These are phyloP conservation scores for Trachymyrmex cornetzi DNA, from an alignment of 1,140 invertebrate genomes.

Conservation along the genomic window DNA sequence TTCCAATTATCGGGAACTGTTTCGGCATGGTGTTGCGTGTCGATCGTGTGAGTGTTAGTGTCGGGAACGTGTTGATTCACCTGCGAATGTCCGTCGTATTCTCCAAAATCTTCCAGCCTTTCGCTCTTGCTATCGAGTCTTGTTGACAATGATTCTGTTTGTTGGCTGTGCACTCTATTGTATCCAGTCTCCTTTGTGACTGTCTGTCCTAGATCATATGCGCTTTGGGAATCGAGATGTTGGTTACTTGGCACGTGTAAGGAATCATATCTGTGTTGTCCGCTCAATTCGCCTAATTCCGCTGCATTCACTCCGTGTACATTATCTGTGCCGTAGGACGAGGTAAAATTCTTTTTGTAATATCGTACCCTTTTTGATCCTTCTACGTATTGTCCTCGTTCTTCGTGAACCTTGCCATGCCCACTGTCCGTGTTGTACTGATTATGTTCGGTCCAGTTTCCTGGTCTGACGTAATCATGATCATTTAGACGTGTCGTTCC, in stretches of 20 bases:
- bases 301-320: neutral
- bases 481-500: slow-evolving; percentile 47
- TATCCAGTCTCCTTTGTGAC: slow-evolving; percentile 42
- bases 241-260: slow-evolving; percentile 21
- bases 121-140: slow-evolving; percentile 50
- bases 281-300: slow-evolving; percentile 10
- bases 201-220: slow-evolving; percentile 28
- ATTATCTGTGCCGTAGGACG: slow-evolving; percentile 64
- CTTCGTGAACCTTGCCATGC: slow-evolving; percentile 77
- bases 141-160: slow-evolving; percentile 19
- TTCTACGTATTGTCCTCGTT: slow-evolving; percentile 75
- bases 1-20: slow-evolving; percentile 68
- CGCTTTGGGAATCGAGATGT: slow-evolving; percentile 45
- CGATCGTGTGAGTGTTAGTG: slow-evolving; percentile 14
- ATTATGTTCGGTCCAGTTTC: slow-evolving; percentile 80
- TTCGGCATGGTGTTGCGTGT: slow-evolving; percentile 17
- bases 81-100: slow-evolving; percentile 48
- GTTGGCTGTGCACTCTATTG: slow-evolving; percentile 59
- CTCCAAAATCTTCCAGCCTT: slow-evolving; percentile 71
- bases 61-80: slow-evolving; percentile 31
- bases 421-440: slow-evolving; percentile 73
- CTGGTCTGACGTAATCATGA: slow-evolving; percentile 72
- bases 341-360: slow-evolving; percentile 77
- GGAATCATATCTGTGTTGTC: slow-evolving; percentile 26
- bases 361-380: slow-evolving; percentile 72